Evolutionary conservation across 2,888 invertebrate species (phyloP).

Genomic region (Hyles lineata): DNA sequence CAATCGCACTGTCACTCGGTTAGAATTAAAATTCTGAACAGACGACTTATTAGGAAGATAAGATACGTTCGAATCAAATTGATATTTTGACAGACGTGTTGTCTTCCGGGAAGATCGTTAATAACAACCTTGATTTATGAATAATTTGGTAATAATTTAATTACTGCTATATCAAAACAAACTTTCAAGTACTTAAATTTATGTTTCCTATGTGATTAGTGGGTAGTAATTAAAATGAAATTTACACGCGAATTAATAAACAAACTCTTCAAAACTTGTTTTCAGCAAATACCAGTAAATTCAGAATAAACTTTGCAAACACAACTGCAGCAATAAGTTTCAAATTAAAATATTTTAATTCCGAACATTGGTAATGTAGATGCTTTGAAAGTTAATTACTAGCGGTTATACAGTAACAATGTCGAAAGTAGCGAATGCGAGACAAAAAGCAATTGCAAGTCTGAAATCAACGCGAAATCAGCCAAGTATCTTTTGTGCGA

Average conservation of each 20-base stretch:
- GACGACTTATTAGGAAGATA: conserved; percentile 31
- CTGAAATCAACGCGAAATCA: conserved; percentile 29
- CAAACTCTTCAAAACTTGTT: neutral
- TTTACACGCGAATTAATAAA: too few relatives aligned
- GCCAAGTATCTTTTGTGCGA: conserved; percentile 30
- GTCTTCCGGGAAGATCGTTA: neutral
- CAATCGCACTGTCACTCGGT: conserved; percentile 42
- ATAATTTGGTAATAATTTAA: neutral
- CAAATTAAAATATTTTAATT: conserved; percentile 2
- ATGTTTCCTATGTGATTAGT: too few relatives aligned
- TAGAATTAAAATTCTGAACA: conserved; percentile 40
- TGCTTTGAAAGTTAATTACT: neutral
- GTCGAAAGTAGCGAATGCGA: conserved; percentile 42
- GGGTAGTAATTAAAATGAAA: too few relatives aligned
- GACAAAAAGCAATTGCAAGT: conserved; percentile 35
- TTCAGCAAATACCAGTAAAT: neutral
- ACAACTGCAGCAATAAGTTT: neutral
- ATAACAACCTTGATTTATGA: neutral
- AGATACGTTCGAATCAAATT: conserved; percentile 14
- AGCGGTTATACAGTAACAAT: conserved; percentile 30
- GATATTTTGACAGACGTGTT: conserved; percentile 15
- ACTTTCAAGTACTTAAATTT: too few relatives aligned
- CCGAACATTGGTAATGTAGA: neutral
- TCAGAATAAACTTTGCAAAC: neutral
- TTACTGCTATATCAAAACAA: neutral